A percentile compares a stretch with the other conserved stretches of the same genome.
Conservation (phyloP, 2,888 invertebrate genomes). For the Sphinx pinastri region DNA sequence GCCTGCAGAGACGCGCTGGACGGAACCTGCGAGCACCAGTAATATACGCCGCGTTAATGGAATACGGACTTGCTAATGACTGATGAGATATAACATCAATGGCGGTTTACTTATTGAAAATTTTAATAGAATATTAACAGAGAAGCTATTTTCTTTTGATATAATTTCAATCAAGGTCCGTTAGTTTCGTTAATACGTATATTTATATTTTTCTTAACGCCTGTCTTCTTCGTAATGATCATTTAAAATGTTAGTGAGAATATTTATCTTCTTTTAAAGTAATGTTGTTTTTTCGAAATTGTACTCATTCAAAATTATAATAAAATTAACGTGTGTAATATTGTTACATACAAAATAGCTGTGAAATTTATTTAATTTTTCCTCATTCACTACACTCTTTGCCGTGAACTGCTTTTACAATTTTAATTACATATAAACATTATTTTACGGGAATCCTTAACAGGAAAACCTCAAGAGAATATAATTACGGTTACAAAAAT, state of each 20-base stretch:
- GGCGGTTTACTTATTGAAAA: background rate
- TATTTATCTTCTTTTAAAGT: no score
- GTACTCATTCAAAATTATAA: no score
- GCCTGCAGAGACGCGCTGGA: conserved; percentile 43
- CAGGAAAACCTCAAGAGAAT: conserved; percentile 14
- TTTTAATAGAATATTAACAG: background rate
- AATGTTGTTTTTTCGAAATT: no score
- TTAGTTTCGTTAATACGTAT: no score
- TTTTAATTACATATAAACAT: background rate
- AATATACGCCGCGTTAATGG: conserved; percentile 8
- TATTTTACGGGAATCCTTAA: background rate
- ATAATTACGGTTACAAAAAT: background rate
- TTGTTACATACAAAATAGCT: no score
- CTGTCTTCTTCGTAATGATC: no score
- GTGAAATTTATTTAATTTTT: background rate
- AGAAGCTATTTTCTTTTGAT: no score
- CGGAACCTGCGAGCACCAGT: conserved; percentile 18
- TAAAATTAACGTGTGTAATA: no score
- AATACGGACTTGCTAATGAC: conserved; percentile 12
- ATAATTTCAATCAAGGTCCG: no score
- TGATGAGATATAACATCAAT: conserved; percentile 5
- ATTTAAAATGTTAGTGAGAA: no score
- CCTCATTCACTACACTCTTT: background rate
- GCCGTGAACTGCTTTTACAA: background rate
- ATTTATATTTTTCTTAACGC: no score